Base-by-base conservation (phyloP, 1,140 invertebrate genomes). In the Panagrolaimus sp. region DNA sequence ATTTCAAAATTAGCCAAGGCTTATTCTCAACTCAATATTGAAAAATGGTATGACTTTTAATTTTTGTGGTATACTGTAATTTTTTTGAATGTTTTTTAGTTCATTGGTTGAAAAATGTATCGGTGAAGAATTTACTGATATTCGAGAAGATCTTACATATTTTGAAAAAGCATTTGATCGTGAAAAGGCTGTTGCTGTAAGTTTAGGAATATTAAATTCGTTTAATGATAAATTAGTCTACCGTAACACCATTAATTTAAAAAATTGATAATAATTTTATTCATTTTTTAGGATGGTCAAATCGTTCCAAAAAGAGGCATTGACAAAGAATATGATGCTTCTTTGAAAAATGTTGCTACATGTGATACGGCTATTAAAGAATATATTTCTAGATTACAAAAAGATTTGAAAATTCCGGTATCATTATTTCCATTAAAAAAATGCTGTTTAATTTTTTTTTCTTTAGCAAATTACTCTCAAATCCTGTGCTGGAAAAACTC, bases 291-390 rank as follows among this genome's bases (percentile, higher is more conserved):
- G 88, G 90, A 84, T 89, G 96, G 73, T 86, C 86, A 89, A 58
- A 96, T 99, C 46, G 87, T 93, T 21, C 95, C 96, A 0, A 78
- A 76, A 52, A 76, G 83, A 55, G 94, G 94, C 12, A 89, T 95
- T 0, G 93, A 96, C 83, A 75, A 83, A 0, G 91, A 96, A 69
- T 98, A 94, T 84, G 96, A 99, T 86, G 77, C 84, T 14, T 89
- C 89, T 0, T 75, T 90, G n/a, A 74, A 85, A 32, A 87, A 88
- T 15, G 85, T 96, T 0, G 84, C 88, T 0, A 86, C 89, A 38
- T 89, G 91, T 82, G 89, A 91, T 78, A 87, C 88, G 70, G 47
- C 88, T 87, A 73, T 86, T 87, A 63, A 91, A 55, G 83, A 87
- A 0, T 94, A 94, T 84, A 85, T 93, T 1, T 86, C 87, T 21